Base-by-base conservation (phyloP, 1,140 invertebrate genomes). In the Neodiprion virginianus region DNA sequence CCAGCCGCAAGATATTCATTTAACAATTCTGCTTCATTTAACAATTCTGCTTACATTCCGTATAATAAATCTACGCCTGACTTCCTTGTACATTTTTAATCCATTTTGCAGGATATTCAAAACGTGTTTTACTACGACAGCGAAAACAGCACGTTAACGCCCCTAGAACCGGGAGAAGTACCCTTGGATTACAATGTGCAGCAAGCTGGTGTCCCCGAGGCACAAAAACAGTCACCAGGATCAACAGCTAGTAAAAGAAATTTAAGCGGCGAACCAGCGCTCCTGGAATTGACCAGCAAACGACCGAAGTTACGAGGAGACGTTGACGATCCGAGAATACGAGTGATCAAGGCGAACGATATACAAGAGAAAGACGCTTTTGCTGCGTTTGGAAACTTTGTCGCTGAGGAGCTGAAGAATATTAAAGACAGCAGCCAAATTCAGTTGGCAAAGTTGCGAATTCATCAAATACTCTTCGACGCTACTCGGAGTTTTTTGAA, bases 61-160 rank as follows among this genome's bases (percentile, higher is more conserved):
- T 65, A 21, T 14, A 3, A 21, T 17, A 5, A 14, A 7, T 65
- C 7, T 3, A 65, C 61, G 61, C 1, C 12, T 5, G 12, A 65
- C 1, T 65, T 65, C 7, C 17, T 65, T 7, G 7, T 7, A 65
- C 1, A 65, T 1, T 65, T 65, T 65, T 3, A 40, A 40, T 40
- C 28, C 28, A 40, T 40, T 69, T 69, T 23, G 4, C 12, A 69
- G 67, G 67, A 69, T 7, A 23, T 69, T 23, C 67, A 69, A 14
- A 69, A 69, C 40, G 67, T 69, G 10, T 69, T 69, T 8, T 69
- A 69, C 40, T 69, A 69, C 67, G 67, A 69, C 67, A 69, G 67
- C 21, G 67, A 69, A 69, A 69, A 69, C 40, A 69, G 67, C 21
- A 69, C 67, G 12, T 47, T 69, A 12, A 69, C 67, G 21, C 21